Base-by-base conservation (phyloP, 2,113 vertebrate genomes). In the Chamaetylas fuelleborni region DNA sequence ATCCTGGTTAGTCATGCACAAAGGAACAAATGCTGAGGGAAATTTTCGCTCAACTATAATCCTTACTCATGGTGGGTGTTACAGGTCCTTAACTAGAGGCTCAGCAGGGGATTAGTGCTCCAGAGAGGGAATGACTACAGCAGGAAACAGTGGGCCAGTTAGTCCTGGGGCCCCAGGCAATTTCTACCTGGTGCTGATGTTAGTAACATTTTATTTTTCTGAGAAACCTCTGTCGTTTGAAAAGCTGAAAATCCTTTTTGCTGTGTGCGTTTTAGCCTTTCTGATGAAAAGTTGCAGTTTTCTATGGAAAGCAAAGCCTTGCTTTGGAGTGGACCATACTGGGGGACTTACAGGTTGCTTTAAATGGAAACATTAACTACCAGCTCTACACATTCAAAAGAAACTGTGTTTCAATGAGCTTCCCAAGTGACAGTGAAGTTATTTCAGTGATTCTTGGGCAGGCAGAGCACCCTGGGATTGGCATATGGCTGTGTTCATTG, bases 51-150 rank as follows among this genome's bases (percentile, higher is more conserved):
- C 43, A 40, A 23, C 34, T 85, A 4, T 50, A n/a, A 11, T 81
- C 81, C 80, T 94, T 91, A 92, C 83, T 95, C 88, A 81, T 24
- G 43, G n/a, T 51, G 38, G 60, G n/a, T 92, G 36, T 64, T 96
- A 12, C 31, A 58, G 53, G 66, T 73, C 33, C 82, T 81, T n/a
- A 66, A 42, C 34, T 81, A 12, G 66, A 85, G 62, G 66, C 54
- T 90, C 25, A 72, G 57, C 16, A 72, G 58, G 69, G 58, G 57
- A 58, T 93, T 86, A 83, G 43, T 64, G 73, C 56, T 83, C 33
- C 56, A 33, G 51, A 61, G 60, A 57, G 25, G 48, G 38, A 81
- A 69, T n/a, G 51, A 69, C 57, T 42, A 10, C 43, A 31, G 67
- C 50, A 58, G 58, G 24, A 73, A 72, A 73, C 38, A 24, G 71